These are phyloP conservation scores for Vespertilio murinus DNA, from an alignment of 2,797 vertebrate species.

Conservation along the genomic window DNA sequence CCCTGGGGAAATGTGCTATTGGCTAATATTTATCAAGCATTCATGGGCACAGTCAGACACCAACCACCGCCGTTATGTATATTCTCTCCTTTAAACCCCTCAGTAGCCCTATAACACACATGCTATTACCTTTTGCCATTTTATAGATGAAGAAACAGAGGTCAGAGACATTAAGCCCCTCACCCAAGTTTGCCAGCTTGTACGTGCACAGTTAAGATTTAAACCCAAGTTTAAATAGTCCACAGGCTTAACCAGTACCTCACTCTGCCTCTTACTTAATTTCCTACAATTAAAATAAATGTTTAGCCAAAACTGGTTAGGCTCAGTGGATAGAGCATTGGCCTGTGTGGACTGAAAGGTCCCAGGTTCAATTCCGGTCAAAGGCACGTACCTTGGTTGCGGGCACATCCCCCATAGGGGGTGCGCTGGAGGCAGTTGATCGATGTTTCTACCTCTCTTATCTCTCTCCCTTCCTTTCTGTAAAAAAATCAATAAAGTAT, in stretches of 20 bases:
- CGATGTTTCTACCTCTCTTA: too few species aligned
- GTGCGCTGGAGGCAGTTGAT: too few species aligned
- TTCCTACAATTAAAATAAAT: conserved; percentile 32
- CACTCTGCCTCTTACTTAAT: neutral
- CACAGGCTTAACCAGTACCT: neutral
- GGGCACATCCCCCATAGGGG: too few species aligned
- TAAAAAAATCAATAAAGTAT: too few species aligned
- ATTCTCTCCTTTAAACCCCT: neutral
- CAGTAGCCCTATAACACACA: neutral
- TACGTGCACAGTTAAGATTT: neutral
- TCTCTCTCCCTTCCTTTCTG: too few species aligned
- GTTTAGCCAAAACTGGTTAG: too few species aligned
- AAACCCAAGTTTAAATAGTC: neutral
- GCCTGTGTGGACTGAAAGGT: too few species aligned
- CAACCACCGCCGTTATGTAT: neutral
- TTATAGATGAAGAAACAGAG: conserved; percentile 7
- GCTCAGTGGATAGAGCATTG: too few species aligned
- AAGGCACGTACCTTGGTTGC: too few species aligned
- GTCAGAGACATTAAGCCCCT: neutral
- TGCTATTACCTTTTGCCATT: neutral
- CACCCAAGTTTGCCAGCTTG: neutral
- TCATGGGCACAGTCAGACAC: neutral
- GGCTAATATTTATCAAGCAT: neutral
- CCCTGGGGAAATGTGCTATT: neutral
- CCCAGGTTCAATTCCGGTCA: too few species aligned